Evolutionary conservation across 2,888 invertebrate genomes (phyloP), one percentile per base, ranked within the genome.

Genomic region (Tiliacea citrago): DNA sequence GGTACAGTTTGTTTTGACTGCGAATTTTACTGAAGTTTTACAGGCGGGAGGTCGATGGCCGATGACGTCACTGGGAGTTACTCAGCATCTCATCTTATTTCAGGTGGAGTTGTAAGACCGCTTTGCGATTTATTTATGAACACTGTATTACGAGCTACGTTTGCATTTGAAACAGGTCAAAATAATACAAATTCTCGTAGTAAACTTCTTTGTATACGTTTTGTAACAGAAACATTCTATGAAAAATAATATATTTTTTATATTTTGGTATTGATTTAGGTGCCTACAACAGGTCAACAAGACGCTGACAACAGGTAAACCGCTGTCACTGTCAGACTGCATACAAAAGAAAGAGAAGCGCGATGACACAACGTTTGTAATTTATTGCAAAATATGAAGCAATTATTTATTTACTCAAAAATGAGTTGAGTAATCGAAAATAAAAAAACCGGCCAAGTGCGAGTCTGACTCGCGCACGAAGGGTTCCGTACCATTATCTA

Each of bases 11-110:
- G 94, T 94, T 95, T 94, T 95, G 95, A 92, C 93, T 94, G 95
- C 93, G 91, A 95, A 94, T 93, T 92, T 93, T 88, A 90, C 89
- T 90, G 89, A 92, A 93, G 91, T 93, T 95, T 94, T 93, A 92
- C 90, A 91, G 82, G 82, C 75, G 80, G 69, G 89, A 89, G 95
- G 92, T 94, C 94, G 88, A 91, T 92, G 93, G 84, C 91, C 95
- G 87, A 77, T 94, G 94, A 94, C 94, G 95, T 95, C 94, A 94
- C 76, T 79, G 77, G 81, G 88, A 90, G 90, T 90, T 91, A 86
- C 87, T 87, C 82, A 83, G 87, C 86, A 84, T 82, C 72, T 84
- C 81, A 82, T 86, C 77, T 87, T 86, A 84, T 86, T 86, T 83
- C 85, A 88, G 89, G 79, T 86, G 79, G 58, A 83, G 82, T 58